phyloP scores from a whole-genome alignment of 2,888 invertebrate species.

The Sinopyrophorus schimmeli region DNA sequence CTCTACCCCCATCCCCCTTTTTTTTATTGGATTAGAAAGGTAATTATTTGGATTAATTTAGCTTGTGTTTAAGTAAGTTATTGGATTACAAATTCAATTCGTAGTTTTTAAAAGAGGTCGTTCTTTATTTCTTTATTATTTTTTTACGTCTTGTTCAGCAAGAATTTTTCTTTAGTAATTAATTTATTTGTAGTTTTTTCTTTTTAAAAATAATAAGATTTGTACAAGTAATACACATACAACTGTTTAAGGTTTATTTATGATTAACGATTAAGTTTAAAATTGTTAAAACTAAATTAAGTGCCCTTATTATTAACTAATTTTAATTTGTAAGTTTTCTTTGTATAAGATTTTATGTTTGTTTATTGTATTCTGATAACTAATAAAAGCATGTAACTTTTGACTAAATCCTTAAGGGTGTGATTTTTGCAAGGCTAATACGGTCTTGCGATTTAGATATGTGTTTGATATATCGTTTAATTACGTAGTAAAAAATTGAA shows the following conservation, averaged over 20 bases:
- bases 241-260: conserved; percentile 44
- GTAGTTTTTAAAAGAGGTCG: not conserved
- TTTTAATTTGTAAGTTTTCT: conserved; percentile 17
- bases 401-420: no score
- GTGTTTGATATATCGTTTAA: no score
- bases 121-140: no score
- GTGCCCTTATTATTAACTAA: conserved; percentile 28
- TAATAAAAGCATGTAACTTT: conserved; percentile 25
- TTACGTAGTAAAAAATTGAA: no score
- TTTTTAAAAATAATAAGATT: conserved; percentile 29
- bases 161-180: no score
- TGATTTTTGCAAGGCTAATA: no score
- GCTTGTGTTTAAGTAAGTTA: conserved; percentile 3
- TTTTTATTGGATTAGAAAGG: not conserved
- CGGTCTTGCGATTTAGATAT: no score
- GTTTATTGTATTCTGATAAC: conserved; percentile 24
- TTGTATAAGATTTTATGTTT: conserved; percentile 20
- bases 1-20: not conserved
- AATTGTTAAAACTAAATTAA: conserved; percentile 31
- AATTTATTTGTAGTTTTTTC: no score
- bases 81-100: not conserved
- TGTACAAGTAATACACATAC: conserved; percentile 52
- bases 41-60: conserved; percentile 9
- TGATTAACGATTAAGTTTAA: conserved; percentile 9
- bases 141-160: no score